Base-by-base conservation (phyloP, 2,888 invertebrate species). In the Actias luna region DNA sequence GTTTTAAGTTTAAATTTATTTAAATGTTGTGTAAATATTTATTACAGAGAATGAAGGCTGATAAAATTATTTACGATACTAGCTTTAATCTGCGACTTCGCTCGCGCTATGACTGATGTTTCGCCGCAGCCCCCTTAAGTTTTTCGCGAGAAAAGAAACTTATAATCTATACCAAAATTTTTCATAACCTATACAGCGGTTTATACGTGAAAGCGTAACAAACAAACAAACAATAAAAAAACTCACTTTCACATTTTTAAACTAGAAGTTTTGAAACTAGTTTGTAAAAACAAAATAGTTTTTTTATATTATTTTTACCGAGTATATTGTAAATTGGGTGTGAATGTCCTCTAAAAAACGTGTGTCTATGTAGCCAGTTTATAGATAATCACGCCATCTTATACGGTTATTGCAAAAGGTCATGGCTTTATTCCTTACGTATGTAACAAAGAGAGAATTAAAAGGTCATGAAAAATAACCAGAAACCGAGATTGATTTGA, bases 401-500 rank as follows among this genome's bases (percentile, higher is more conserved):
- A 33, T 50, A 33, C 50, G 22, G 33, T 22, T 50, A 50, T 36
- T 31, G 42, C 31, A 39, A 59, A 59, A 36, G 39, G 27, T 35
- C 36, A 59, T 39, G 27, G 59, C 36, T 36, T 59, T 36, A 36
- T 55, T 55, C 27, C 55, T 27, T 55, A 46, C 22, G 46, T 46
- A 55, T 8, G 29, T 55, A 55, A 52, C 27, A 52, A 52, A 27
- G 29, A 55, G 55, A 27, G n/a, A n/a, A n/a, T n/a, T 12, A 29
- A 55, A 55, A 55, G 55, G 55, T 55, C 55, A 55, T 10, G n/a
- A 55, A 55, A 55, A 55, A 55, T 29, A 55, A 52, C 52, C 52
- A 52, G 27, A 52, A 55, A 55, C 55, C 29, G 29, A 18, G 16
- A 29, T 55, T 55, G 29, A 55, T 55, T 55, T n/a, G 55, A 29